Evolutionary conservation across 2,888 invertebrate genomes (phyloP).

Genomic region (Drosophila antonietae): DNA sequence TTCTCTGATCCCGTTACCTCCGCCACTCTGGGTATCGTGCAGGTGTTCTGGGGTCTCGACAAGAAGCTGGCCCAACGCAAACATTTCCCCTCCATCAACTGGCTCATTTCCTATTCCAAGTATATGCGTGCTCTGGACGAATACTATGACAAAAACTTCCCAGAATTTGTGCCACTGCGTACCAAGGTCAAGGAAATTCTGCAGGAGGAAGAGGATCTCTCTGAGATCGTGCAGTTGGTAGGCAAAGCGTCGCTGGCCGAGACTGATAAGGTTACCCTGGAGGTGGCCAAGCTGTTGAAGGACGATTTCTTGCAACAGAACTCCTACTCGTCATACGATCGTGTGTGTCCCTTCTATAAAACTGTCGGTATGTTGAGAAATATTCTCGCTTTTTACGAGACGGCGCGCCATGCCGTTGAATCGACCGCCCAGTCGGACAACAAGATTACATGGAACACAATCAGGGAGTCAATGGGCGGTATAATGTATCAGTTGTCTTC

Average conservation of each 20-base stretch:
- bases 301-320: conserved; percentile 99
- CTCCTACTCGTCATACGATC: conserved; percentile 96
- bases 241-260: conserved; percentile 99
- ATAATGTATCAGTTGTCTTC: conserved; percentile 98
- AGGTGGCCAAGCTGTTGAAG: conserved; percentile 98
- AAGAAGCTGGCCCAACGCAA: conserved; percentile 99
- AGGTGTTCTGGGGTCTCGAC: conserved; percentile 99
- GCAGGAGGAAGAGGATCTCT: conserved; percentile 99
- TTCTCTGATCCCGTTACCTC: conserved; percentile 99
- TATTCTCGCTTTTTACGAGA: conserved; percentile 98
- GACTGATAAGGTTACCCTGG: conserved; percentile 99
- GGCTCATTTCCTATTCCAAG: conserved; percentile 99
- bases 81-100: conserved; percentile 99
- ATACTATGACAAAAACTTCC: conserved; percentile 98
- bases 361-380: conserved; percentile 99
- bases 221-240: conserved; percentile 99
- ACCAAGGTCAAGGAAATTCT: conserved; percentile 97
- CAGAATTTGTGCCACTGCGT: conserved; percentile 97
- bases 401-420: conserved; percentile 98
- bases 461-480: conserved; percentile 97
- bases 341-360: conserved; percentile 99
- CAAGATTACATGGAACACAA: conserved; percentile 98
- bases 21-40: conserved; percentile 98
- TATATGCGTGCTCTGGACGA: conserved; percentile 99
- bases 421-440: conserved; percentile 98